Evolutionary conservation across 64 coral and sea anemone species (phyloP), one percentile per base, ranked within the genome.

Genomic region (Catalaphyllia jardinei): DNA sequence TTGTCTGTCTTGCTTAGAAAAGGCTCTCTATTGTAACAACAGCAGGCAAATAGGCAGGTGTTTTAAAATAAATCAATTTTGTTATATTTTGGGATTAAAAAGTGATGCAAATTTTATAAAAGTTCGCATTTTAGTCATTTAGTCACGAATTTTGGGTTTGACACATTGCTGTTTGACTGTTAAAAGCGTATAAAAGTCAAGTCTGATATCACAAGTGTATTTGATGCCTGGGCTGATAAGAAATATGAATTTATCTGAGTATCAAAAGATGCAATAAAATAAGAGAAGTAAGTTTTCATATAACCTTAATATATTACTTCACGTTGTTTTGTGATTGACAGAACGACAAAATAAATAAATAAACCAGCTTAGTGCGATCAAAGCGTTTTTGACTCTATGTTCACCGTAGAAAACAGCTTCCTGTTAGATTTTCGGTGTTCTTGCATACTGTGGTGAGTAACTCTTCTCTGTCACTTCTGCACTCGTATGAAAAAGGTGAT

Each of bases 81-180:
- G 46, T 83, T 83, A 29, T 64, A 17, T 38, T 62, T 42, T 29
- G 24, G 25, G 76, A 14, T 81, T 17, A 18, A 29, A 67, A 63
- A 69, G n/a, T 25, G 31, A 83, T 83, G 79, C 33, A 83, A 83
- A 83, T 83, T 83, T 83, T 38, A 64, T 82, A 64, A 8, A 31
- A 57, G 22, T 65, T 83, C 15, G 7, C 19, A 46, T 63, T 14
- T 62, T 19, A 3, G 79, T 65, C 79, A 83, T n/a, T n/a, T n/a
- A n/a, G n/a, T n/a, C n/a, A n/a, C 10, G 10, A 33, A 6, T 15
- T 18, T 29, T 33, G 22, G 28, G 79, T 62, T 80, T 61, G 55
- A 61, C 54, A 28, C 16, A 20, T 81, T 81, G 59, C 9, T 77
- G 9, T 22, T 8, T 30, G 28, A 31, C 18, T 27, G 10, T 16